Evolutionary conservation across 2,797 vertebrate species (phyloP).

Genomic region (Eupleurogrammus muticus): DNA sequence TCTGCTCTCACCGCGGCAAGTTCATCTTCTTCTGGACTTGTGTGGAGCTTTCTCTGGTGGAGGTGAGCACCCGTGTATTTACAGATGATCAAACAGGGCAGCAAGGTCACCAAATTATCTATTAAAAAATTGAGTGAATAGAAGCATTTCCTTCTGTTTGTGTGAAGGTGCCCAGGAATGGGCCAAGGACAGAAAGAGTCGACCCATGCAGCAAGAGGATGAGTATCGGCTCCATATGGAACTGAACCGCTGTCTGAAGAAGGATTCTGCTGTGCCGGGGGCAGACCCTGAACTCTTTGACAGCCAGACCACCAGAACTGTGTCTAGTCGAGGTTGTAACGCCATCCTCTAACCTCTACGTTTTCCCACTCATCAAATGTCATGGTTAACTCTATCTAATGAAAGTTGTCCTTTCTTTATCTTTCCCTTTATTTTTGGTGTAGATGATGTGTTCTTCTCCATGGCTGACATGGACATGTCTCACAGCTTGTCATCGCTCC

Average conservation of each 20-base stretch:
- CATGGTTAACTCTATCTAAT: constrained; percentile 16
- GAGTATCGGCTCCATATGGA: constrained; percentile 98
- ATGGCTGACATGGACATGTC: constrained; percentile 99
- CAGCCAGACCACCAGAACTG: constrained; percentile 90
- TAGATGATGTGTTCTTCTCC: constrained; percentile 99
- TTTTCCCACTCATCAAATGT: background rate
- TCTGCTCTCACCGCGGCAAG: constrained; percentile 95
- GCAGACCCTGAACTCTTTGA: constrained; percentile 93
- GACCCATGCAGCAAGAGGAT: constrained; percentile 98
- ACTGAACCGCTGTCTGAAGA: constrained; percentile 94
- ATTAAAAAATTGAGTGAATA: constrained; percentile 4
- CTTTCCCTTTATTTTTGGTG: constrained; percentile 50
- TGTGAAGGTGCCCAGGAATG: constrained; percentile 88
- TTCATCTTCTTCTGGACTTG: constrained; percentile 95
- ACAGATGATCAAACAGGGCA: background rate
- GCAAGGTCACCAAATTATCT: background rate
- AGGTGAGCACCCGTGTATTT: constrained; percentile 80
- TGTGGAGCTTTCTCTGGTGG: constrained; percentile 92
- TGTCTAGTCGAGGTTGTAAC: constrained; percentile 92
- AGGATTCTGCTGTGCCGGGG: constrained; percentile 86
- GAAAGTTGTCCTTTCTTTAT: constrained; percentile 10
- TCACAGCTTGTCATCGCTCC: constrained; percentile 96
- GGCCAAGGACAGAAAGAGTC: constrained; percentile 93
- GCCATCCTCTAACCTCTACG: background rate
- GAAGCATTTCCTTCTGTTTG: constrained; percentile 13